Conservation (phyloP, 2,113 vertebrate species). For the Callorhinus ursinus region DNA sequence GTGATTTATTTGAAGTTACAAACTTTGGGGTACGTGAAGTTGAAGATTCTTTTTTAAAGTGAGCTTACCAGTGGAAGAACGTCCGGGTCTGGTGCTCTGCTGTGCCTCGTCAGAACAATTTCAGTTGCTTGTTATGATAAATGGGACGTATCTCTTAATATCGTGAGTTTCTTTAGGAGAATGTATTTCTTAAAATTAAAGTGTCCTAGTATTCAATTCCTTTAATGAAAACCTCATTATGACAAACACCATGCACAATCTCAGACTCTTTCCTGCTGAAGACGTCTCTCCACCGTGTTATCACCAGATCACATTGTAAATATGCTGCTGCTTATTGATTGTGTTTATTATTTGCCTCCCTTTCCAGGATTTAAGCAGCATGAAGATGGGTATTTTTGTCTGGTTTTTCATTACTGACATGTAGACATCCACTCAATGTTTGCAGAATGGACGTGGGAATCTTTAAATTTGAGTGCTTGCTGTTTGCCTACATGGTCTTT, state of each 20-base stretch:
- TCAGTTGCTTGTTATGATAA: neutral
- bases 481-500: too few species aligned
- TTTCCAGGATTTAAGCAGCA: neutral
- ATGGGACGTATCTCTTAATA: neutral
- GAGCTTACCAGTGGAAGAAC: neutral
- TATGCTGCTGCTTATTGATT: neutral
- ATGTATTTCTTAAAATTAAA: neutral
- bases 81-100: too few species aligned
- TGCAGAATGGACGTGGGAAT: fast-evolving
- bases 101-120: neutral
- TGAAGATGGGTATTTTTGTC: neutral
- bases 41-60: neutral
- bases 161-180: neutral
- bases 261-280: fast-evolving
- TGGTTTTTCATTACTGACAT: neutral
- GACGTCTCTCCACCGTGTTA: fast-evolving
- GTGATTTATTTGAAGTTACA: neutral
- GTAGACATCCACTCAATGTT: too few species aligned
- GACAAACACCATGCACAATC: neutral
- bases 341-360: neutral
- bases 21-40: fast-evolving
- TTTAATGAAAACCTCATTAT: neutral
- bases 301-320: fast-evolving
- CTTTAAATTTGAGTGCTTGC: neutral
- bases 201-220: neutral